A percentile compares a stretch with the other conserved stretches of the same genome.
Evolutionary conservation across 2,888 invertebrate genomes (phyloP).

Genomic region (Polietes domitor): DNA sequence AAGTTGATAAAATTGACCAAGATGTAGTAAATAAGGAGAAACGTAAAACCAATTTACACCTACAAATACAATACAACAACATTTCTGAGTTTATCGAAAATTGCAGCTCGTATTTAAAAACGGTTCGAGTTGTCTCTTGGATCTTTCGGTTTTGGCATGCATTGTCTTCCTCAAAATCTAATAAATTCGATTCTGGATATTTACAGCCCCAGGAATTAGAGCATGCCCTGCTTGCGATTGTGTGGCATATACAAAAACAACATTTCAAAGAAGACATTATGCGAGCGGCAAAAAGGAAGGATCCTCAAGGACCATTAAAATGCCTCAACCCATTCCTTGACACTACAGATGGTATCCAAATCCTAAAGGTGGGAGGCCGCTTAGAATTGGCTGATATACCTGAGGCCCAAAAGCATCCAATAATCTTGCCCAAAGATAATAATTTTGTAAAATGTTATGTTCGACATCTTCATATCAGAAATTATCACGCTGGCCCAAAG

Average conservation of each 20-base stretch:
- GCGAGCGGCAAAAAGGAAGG: slow-evolving; percentile 13
- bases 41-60: not conserved
- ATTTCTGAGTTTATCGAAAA: not conserved
- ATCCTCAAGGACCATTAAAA: slow-evolving; percentile 43
- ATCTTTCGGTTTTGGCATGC: slow-evolving; percentile 40
- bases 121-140: slow-evolving; percentile 47
- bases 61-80: slow-evolving; percentile 3
- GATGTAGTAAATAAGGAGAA: not conserved
- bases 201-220: slow-evolving; percentile 16
- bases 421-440: slow-evolving; percentile 42
- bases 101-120: slow-evolving; percentile 28
- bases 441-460: slow-evolving; percentile 45
- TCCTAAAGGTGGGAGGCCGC: slow-evolving; percentile 59
- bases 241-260: slow-evolving; percentile 33
- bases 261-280: slow-evolving; percentile 38
- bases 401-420: slow-evolving; percentile 37
- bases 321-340: slow-evolving; percentile 56
- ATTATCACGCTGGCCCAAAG: slow-evolving; percentile 63
- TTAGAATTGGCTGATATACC: slow-evolving; percentile 40
- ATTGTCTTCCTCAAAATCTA: not conserved
- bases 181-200: not conserved
- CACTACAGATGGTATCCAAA: slow-evolving; percentile 26
- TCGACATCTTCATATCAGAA: slow-evolving; percentile 55
- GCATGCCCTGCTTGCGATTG: slow-evolving; percentile 17
- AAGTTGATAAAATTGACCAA: not conserved